Evolutionary conservation across 2,888 invertebrate genomes (phyloP).

Genomic region (Lepas anatifera): DNA sequence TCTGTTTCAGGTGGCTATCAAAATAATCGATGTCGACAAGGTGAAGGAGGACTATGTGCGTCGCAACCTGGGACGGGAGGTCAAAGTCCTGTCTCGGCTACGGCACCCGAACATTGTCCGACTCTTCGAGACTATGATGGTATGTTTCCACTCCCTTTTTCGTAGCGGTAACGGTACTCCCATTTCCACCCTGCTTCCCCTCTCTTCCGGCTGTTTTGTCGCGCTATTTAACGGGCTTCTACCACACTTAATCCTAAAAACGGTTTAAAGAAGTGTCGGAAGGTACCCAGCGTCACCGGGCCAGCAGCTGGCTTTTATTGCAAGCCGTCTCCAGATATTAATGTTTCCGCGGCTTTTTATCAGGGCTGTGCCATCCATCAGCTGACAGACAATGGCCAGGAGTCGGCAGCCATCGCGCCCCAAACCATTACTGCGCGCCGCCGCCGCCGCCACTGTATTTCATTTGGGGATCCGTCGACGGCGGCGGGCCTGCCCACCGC

Average conservation of each 20-base stretch:
- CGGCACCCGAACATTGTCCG: conserved; percentile 59
- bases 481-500: background rate
- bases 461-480: background rate
- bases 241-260: no score
- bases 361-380: background rate
- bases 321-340: background rate
- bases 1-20: conserved; percentile 48
- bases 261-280: no score
- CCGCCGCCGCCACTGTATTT: conserved; percentile 3
- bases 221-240: background rate
- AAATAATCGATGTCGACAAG: conserved; percentile 55
- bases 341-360: conserved; percentile 3
- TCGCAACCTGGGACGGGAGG: conserved; percentile 57
- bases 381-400: background rate
- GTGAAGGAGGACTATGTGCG: conserved; percentile 61
- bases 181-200: no score
- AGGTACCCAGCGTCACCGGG: background rate
- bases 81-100: conserved; percentile 52
- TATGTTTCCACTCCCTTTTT: no score
- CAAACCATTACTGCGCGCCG: background rate
- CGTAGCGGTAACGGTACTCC: no score
- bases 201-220: background rate
- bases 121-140: conserved; percentile 44
- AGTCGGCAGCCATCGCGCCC: background rate
- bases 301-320: conserved; percentile 6